Evolutionary conservation across 2,797 vertebrate species (phyloP).

Genomic region (Hyperoplus immaculatus): DNA sequence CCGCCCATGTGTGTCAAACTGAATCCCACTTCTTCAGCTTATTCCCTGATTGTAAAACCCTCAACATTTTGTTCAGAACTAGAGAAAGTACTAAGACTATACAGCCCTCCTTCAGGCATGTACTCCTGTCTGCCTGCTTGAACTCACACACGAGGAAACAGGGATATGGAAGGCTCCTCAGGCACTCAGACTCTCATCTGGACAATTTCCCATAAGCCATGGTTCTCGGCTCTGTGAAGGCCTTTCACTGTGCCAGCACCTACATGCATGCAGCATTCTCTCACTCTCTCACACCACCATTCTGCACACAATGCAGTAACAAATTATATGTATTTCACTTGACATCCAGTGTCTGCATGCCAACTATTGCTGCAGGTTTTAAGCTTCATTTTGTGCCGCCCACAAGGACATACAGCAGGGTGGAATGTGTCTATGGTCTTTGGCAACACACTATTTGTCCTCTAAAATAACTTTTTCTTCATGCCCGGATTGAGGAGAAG

Average conservation of each 20-base stretch:
- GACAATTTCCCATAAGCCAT: slow-evolving; percentile 65
- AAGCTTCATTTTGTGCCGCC: slow-evolving; percentile 37
- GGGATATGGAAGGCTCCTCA: slow-evolving; percentile 43
- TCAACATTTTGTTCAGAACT: slow-evolving; percentile 39
- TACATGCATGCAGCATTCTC: slow-evolving; percentile 41
- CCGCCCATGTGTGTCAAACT: slow-evolving; percentile 15
- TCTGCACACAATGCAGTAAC: slow-evolving; percentile 32
- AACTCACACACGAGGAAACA: slow-evolving; percentile 24
- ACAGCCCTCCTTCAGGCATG: slow-evolving; percentile 32
- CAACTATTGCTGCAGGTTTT: slow-evolving; percentile 55
- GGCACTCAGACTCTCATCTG: slow-evolving; percentile 59
- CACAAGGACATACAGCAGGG: slow-evolving; percentile 37
- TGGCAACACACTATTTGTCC: slow-evolving; percentile 47
- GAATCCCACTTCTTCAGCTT: slow-evolving; percentile 20
- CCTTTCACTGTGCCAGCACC: slow-evolving; percentile 42
- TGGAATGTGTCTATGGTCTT: slow-evolving; percentile 38
- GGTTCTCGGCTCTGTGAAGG: slow-evolving; percentile 29
- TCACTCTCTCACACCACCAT: slow-evolving; percentile 34
- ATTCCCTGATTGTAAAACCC: slow-evolving; percentile 13
- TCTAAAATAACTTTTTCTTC: slow-evolving; percentile 52
- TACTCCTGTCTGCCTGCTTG: slow-evolving; percentile 36
- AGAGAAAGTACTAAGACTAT: slow-evolving; percentile 20
- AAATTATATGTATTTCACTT: slow-evolving; percentile 49
- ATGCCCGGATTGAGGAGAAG: slow-evolving; percentile 6
- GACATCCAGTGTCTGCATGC: slow-evolving; percentile 54